A percentile compares a stretch with the other conserved stretches of the same genome.
phyloP scores from a whole-genome alignment of 2,113 vertebrate species.

The Catharus minimus region DNA sequence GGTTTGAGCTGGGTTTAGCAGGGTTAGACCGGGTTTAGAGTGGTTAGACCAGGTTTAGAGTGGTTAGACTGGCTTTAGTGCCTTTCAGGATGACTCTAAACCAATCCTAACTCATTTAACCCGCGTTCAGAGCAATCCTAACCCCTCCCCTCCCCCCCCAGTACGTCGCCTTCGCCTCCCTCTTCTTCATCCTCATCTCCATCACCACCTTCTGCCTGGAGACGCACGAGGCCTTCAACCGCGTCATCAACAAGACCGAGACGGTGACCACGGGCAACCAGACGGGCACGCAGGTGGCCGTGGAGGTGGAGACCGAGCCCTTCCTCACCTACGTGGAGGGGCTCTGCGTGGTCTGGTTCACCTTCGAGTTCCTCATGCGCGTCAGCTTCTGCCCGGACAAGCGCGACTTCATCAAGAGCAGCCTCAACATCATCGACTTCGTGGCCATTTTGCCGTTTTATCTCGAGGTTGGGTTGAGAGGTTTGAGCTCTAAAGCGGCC shows the following conservation, averaged over 20 bases:
- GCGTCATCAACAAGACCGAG: constrained; percentile 89
- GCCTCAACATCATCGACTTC: constrained; percentile 95
- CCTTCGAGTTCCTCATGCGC: constrained; percentile 81
- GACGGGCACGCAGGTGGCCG: constrained; percentile 80
- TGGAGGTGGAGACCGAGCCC: constrained; percentile 79
- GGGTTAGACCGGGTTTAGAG: no score
- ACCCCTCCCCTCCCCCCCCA: background rate
- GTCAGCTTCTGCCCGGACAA: constrained; percentile 82
- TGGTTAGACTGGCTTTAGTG: no score
- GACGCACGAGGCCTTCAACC: constrained; percentile 96
- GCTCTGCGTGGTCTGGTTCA: constrained; percentile 82
- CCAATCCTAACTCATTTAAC: no score
- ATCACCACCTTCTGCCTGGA: constrained; percentile 99
- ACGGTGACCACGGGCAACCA: constrained; percentile 79
- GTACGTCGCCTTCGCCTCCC: constrained; percentile 89
- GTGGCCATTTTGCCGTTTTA: constrained; percentile 96
- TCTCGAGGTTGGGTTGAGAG: constrained; percentile 87
- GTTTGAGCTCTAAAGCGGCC: constrained; percentile 91
- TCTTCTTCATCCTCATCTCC: constrained; percentile 97
- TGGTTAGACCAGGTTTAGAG: no score
- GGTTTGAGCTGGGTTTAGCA: no score
- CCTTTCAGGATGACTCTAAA: no score
- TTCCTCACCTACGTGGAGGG: constrained; percentile 84
- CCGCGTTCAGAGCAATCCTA: no score
- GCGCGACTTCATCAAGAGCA: constrained; percentile 82